A percentile compares a stretch with the other conserved stretches of the same genome.
These are phyloP conservation scores for Gouania willdenowi DNA, from an alignment of 2,797 vertebrate genomes.

Conservation along the genomic window DNA sequence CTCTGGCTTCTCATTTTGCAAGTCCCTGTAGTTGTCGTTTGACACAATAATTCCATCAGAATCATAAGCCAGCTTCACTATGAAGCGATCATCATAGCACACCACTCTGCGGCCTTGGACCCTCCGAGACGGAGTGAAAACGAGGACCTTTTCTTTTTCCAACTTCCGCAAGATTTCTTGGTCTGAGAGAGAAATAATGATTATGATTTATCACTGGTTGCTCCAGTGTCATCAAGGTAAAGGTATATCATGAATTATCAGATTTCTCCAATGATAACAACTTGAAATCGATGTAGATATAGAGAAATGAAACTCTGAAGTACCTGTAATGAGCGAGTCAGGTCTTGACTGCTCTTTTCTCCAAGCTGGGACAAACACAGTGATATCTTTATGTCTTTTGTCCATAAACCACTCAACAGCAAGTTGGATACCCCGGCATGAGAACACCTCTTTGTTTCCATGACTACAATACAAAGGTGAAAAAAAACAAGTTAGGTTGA, in stretches of 20 bases:
- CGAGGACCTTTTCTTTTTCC: conserved; percentile 97
- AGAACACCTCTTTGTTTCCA: conserved; percentile 99
- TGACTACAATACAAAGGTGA: conserved; percentile 79
- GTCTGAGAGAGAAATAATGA: conserved; percentile 71
- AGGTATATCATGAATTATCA: too few relatives aligned
- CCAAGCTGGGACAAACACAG: conserved; percentile 98
- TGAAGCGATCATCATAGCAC: conserved; percentile 98
- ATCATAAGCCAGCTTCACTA: conserved; percentile 96
- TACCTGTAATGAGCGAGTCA: conserved; percentile 96
- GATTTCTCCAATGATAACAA: too few relatives aligned
- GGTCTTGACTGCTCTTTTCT: conserved; percentile 98
- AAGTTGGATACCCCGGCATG: conserved; percentile 95
- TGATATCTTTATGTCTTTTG: conserved; percentile 97
- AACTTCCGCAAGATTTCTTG: conserved; percentile 95
- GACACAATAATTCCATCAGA: conserved; percentile 99
- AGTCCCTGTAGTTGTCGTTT: conserved; percentile 97
- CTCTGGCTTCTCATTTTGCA: conserved; percentile 97
- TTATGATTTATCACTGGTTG: background rate
- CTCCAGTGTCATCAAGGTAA: background rate
- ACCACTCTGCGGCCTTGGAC: conserved; percentile 97
- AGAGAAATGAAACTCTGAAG: background rate
- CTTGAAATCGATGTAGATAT: too few relatives aligned
- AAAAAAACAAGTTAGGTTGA: background rate
- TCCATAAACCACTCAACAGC: conserved; percentile 98
- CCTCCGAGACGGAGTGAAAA: conserved; percentile 95